Conservation (phyloP, 64 coral and sea anemone genomes). For the Astreopora myriophthalma region DNA sequence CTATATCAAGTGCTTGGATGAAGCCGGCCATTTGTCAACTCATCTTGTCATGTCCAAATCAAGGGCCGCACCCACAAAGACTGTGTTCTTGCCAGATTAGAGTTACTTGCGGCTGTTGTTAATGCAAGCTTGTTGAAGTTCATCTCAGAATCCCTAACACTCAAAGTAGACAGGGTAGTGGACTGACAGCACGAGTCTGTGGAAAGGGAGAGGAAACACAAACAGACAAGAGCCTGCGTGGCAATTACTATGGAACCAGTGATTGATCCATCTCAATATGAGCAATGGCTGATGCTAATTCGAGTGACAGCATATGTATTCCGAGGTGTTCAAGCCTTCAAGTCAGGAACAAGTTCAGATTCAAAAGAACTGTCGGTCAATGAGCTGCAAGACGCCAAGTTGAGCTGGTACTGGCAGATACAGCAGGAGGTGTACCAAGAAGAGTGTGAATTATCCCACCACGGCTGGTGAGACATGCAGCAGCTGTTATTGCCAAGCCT, state of each 20-base stretch:
- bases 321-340: background rate
- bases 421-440: constrained; percentile 24
- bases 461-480: no score
- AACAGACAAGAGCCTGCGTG: background rate
- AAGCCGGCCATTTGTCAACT: background rate
- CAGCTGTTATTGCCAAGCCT: no score
- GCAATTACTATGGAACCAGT: background rate
- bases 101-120: constrained; percentile 37
- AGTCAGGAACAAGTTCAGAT: background rate
- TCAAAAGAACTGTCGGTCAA: constrained; percentile 10
- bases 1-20: background rate
- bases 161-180: background rate
- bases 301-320: constrained; percentile 34
- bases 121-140: constrained; percentile 29
- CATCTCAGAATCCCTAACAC: background rate
- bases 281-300: constrained; percentile 16
- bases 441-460: constrained; percentile 15
- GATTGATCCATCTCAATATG: background rate
- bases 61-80: constrained; percentile 41
- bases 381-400: constrained; percentile 4
- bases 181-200: no score
- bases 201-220: background rate
- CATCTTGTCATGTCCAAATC: constrained; percentile 42
- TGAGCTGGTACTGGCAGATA: background rate
- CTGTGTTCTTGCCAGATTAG: constrained; percentile 45